Percentiles rank a stretch among this genome's conserved stretches.
These are phyloP conservation scores for Drosophila micromelanica DNA, from an alignment of 1,140 invertebrate genomes.

Conservation along the genomic window DNA sequence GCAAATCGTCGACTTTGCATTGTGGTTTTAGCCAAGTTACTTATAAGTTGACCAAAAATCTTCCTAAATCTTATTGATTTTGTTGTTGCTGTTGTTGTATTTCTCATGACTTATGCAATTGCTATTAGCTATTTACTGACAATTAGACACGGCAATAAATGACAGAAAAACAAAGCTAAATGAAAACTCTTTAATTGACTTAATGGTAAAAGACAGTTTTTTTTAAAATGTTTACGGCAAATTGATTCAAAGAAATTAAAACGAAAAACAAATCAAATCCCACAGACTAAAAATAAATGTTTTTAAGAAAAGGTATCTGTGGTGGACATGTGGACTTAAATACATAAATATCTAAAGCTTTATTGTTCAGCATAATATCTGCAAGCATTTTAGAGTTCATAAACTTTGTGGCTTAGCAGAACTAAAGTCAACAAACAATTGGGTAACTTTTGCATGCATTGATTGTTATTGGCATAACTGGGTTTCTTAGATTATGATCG, in stretches of 20 bases:
- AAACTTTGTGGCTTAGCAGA: slow-evolving; percentile 25
- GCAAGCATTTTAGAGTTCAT: slow-evolving; percentile 29
- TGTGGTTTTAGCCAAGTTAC: slow-evolving; percentile 1
- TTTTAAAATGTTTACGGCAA: slow-evolving; percentile 13
- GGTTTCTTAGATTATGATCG: slow-evolving; percentile 2
- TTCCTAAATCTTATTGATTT: slow-evolving; percentile 32
- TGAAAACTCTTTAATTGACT: slow-evolving; percentile 50
- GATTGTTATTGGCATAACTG: slow-evolving; percentile 18
- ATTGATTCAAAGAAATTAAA: slow-evolving; percentile 10
- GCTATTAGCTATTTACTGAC: slow-evolving; percentile 23
- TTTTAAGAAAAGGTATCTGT: slow-evolving; percentile 20
- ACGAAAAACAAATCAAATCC: background rate
- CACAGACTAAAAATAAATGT: background rate
- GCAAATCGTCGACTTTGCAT: slow-evolving; percentile 40
- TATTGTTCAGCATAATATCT: slow-evolving; percentile 38
- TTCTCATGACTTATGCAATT: slow-evolving; percentile 33
- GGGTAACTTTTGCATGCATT: slow-evolving; percentile 10
- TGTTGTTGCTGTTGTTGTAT: background rate
- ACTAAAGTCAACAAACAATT: slow-evolving; percentile 33
- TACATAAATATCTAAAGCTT: slow-evolving; percentile 57
- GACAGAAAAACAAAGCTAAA: slow-evolving; percentile 37
- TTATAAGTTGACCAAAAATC: slow-evolving; percentile 4
- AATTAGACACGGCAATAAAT: slow-evolving; percentile 1
- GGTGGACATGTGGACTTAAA: slow-evolving; percentile 41
- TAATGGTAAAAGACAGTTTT: background rate